phyloP scores from a whole-genome alignment of 2,797 vertebrate species.

The Steatocranus sp. region DNA sequence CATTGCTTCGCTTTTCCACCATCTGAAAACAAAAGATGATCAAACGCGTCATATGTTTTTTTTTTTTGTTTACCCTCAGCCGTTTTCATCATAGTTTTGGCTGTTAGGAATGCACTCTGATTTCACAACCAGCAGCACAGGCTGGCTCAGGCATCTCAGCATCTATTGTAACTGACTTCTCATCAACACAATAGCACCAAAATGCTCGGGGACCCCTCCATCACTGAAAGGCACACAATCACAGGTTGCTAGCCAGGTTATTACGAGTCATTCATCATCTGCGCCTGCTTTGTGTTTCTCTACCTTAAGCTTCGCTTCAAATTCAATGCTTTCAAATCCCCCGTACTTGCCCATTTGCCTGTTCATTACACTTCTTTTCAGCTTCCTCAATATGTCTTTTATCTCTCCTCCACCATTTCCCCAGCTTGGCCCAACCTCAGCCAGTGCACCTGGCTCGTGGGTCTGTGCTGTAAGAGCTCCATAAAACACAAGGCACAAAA shows the following conservation, averaged over 20 bases:
- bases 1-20: neutral
- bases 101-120: conserved; percentile 8
- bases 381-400: conserved; percentile 12
- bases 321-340: conserved; percentile 44
- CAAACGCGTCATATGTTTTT: conserved; percentile 1
- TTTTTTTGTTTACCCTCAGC: neutral
- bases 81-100: conserved; percentile 28
- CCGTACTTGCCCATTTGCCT: conserved; percentile 40
- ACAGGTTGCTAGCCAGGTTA: conserved; percentile 50
- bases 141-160: neutral
- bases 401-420: neutral
- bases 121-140: neutral
- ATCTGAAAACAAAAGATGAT: conserved; percentile 11
- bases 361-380: conserved; percentile 27
- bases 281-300: conserved; percentile 7
- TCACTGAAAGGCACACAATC: conserved; percentile 61
- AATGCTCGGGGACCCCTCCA: conserved; percentile 49
- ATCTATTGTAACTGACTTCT: conserved; percentile 4
- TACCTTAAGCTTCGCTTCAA: conserved; percentile 34
- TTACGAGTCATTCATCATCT: conserved; percentile 70
- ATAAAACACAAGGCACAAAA: conserved; percentile 3
- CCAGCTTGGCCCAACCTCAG: neutral
- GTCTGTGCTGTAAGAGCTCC: neutral
- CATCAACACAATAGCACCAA: conserved; percentile 42
- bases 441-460: neutral